Percentiles rank a stretch among this genome's conserved stretches.
These are phyloP conservation scores for Synergus itoensis DNA, from an alignment of 2,888 invertebrate species.

Conservation along the genomic window DNA sequence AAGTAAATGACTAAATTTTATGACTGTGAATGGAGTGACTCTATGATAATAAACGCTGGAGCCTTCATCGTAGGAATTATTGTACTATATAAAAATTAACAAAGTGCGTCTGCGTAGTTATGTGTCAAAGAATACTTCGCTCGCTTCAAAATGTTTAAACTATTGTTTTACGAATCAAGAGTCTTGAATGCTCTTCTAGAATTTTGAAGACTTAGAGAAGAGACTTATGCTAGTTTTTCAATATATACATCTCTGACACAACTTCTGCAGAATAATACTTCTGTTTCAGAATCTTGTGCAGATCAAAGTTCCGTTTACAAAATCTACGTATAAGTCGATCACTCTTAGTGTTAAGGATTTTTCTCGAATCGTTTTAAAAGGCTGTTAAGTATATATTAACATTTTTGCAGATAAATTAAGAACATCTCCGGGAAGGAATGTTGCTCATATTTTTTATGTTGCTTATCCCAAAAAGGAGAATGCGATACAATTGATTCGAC, in stretches of 20 bases:
- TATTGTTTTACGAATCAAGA: slow-evolving; percentile 1
- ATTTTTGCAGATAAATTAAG: slow-evolving; percentile 12
- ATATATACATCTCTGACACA: slow-evolving; percentile 13
- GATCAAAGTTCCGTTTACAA: neutral
- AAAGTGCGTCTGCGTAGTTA: slow-evolving; percentile 24
- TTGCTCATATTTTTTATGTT: neutral
- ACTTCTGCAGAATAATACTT: slow-evolving; percentile 28
- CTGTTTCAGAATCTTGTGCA: slow-evolving; percentile 4
- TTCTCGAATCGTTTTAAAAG: neutral
- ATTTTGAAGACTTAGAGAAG: slow-evolving; percentile 8
- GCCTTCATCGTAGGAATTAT: neutral
- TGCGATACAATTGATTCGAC: neutral
- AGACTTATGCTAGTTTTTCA: neutral
- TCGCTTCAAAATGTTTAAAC: slow-evolving; percentile 28
- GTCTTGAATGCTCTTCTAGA: neutral
- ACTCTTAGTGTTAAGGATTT: neutral
- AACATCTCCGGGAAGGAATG: slow-evolving; percentile 4
- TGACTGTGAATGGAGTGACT: neutral
- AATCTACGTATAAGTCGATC: slow-evolving; percentile 1
- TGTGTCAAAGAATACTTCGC: slow-evolving; percentile 10
- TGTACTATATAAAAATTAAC: slow-evolving; percentile 29
- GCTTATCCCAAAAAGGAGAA: neutral
- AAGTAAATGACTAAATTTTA: slow-evolving; percentile 4
- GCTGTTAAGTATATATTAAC: slow-evolving; percentile 11
- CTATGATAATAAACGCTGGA: neutral